Evolutionary conservation across 53 echinoderm and acorn worm species (phyloP).

Genomic region (Paracentrotus lividus): DNA sequence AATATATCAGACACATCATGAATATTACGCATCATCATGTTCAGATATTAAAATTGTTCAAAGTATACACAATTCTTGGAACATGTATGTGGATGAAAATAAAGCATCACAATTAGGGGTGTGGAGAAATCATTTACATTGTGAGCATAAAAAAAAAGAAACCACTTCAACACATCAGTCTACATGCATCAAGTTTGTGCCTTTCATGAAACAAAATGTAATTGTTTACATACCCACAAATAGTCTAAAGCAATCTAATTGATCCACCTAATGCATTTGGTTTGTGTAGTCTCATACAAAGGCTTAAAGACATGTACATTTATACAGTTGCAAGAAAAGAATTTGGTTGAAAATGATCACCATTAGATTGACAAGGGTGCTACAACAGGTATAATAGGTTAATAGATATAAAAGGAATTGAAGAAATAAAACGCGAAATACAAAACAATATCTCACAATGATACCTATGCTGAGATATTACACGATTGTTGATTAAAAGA

Average conservation of each 20-base stretch:
- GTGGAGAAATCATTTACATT: not conserved
- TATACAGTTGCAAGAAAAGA: not conserved
- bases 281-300: not conserved
- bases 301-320: not conserved
- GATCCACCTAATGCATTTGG: conserved; percentile 3
- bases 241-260: conserved; percentile 40
- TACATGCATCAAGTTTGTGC: not conserved
- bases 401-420: not conserved
- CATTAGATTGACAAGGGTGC: too few relatives aligned
- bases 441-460: not conserved
- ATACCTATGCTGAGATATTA: not conserved
- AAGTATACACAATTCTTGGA: too few relatives aligned
- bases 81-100: not conserved
- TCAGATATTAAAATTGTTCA: too few relatives aligned
- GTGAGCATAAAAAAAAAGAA: not conserved
- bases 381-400: too few relatives aligned
- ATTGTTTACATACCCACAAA: too few relatives aligned
- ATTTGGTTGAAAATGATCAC: too few relatives aligned
- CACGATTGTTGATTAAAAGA: not conserved
- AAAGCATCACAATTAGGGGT: not conserved
- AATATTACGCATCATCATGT: too few relatives aligned
- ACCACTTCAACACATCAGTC: not conserved
- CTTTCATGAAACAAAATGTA: not conserved
- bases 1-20: too few relatives aligned
- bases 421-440: not conserved